Evolutionary conservation across 2,797 vertebrate genomes (phyloP).

Genomic region (Mus caroli): DNA sequence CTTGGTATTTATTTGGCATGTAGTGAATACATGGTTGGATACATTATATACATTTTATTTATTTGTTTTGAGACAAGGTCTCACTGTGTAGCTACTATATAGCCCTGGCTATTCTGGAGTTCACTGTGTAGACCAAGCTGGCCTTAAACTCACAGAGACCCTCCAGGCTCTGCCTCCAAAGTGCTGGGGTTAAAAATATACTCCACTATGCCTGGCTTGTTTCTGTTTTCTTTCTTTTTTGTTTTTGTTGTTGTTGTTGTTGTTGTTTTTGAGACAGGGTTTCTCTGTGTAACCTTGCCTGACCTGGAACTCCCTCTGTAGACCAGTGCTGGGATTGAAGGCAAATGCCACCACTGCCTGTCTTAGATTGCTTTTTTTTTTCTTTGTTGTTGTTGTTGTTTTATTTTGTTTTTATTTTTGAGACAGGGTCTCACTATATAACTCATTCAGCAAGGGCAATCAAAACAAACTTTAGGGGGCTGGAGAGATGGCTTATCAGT

Average conservation of each 20-base stretch:
- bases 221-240: not conserved
- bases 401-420: not conserved
- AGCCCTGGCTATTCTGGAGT: not conserved
- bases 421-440: not conserved
- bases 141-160: not conserved
- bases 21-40: constrained; percentile 7
- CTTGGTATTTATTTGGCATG: constrained; percentile 50
- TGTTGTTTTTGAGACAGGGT: not conserved
- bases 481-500: not conserved
- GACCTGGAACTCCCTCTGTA: not conserved
- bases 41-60: not conserved
- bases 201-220: not conserved
- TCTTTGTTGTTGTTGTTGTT: not conserved
- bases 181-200: not conserved
- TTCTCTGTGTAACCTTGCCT: not conserved
- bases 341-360: not conserved
- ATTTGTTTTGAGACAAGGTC: not conserved
- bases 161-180: not conserved
- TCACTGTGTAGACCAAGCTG: not conserved
- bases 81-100: not conserved
- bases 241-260: not conserved
- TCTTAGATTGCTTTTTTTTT: not conserved
- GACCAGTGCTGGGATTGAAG: not conserved
- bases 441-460: not conserved
- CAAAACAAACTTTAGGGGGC: not conserved